Conservation (phyloP, 2,113 vertebrate species). For the Maccullochella peelii region DNA sequence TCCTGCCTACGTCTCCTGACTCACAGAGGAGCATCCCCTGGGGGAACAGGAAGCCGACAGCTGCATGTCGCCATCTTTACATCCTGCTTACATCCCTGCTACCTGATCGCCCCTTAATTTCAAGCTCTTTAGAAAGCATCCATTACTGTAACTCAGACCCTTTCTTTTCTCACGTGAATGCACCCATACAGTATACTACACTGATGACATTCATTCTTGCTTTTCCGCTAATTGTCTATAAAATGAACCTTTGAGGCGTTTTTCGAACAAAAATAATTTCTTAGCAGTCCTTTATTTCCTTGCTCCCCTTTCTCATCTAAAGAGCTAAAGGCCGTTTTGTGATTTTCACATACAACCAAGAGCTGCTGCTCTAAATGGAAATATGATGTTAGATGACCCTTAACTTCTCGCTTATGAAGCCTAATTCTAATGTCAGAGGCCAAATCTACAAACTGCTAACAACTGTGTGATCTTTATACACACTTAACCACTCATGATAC, state of each 20-base stretch:
- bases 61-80: constrained; percentile 26
- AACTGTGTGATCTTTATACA: not conserved
- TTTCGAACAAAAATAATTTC: constrained; percentile 19
- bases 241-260: not conserved
- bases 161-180: constrained; percentile 17
- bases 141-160: constrained; percentile 8
- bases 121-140: constrained; percentile 18
- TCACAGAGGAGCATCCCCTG: not conserved
- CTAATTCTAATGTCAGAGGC: not conserved
- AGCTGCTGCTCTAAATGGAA: constrained; percentile 15
- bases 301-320: not conserved
- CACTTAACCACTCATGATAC: not conserved
- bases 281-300: not conserved
- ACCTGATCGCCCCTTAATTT: constrained; percentile 42
- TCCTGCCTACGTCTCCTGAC: constrained; percentile 21
- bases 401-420: not conserved
- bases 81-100: constrained; percentile 22
- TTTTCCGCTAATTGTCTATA: not conserved
- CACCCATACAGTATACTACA: constrained; percentile 6
- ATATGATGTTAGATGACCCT: constrained; percentile 21
- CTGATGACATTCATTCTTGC: not conserved
- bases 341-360: not conserved
- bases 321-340: constrained; percentile 12
- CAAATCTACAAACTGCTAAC: not conserved
- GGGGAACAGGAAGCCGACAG: constrained; percentile 21